Conservation (phyloP, 2,888 invertebrate species). For the Caenorhabditis angaria region DNA sequence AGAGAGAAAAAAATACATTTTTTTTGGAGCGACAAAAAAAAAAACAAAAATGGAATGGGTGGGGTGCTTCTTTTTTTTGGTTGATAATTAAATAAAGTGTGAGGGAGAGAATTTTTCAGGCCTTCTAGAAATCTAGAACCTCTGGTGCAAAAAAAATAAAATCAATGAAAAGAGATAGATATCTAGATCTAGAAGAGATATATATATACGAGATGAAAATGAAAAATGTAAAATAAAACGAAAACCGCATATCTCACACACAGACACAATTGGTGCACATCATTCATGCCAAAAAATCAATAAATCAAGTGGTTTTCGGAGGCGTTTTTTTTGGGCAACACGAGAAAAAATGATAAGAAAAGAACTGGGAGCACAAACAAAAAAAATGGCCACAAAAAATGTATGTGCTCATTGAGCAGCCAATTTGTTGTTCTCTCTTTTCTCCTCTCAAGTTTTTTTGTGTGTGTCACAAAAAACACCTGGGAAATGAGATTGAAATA, state of each 20-base stretch:
- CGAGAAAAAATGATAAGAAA: background rate
- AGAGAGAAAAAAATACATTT: slow-evolving; percentile 21
- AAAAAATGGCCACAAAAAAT: background rate
- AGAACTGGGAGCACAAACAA: background rate
- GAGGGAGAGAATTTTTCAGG: background rate
- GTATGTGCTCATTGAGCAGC: background rate
- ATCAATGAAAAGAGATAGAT: too few relatives aligned
- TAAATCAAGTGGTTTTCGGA: background rate
- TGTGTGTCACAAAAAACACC: background rate
- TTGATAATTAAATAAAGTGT: slow-evolving; percentile 1
- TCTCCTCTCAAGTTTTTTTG: background rate
- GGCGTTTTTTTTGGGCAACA: background rate
- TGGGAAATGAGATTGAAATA: too few relatives aligned
- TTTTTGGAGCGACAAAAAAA: slow-evolving; percentile 8
- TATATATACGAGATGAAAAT: too few relatives aligned
- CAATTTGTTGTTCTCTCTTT: too few relatives aligned
- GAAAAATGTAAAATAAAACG: background rate
- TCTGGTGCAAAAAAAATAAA: too few relatives aligned
- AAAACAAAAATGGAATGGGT: slow-evolving; percentile 11
- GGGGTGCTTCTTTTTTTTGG: background rate
- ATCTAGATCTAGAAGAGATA: too few relatives aligned
- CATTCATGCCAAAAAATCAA: background rate
- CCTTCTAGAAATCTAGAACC: background rate
- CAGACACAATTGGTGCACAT: too few relatives aligned
- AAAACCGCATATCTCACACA: too few relatives aligned